These are phyloP conservation scores for Drosophila vallismaia DNA, from an alignment of 2,888 invertebrate genomes.

Conservation along the genomic window DNA sequence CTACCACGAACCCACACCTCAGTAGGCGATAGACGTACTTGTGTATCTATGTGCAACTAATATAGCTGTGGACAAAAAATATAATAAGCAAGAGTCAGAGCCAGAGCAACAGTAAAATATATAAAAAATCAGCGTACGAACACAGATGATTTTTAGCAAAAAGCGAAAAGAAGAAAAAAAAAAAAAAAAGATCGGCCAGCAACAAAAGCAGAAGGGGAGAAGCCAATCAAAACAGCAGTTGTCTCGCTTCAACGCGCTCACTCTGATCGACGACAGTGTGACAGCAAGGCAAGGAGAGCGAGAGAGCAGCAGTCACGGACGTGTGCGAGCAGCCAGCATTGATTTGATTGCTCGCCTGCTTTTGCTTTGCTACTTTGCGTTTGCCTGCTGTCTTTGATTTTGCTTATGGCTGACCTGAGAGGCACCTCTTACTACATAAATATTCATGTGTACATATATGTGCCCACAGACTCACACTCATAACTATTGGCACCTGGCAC, in stretches of 20 bases:
- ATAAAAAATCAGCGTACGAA: slow-evolving; percentile 69
- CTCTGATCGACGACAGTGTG: slow-evolving; percentile 43
- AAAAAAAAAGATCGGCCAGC: slow-evolving; percentile 69
- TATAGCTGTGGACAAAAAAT: slow-evolving; percentile 66
- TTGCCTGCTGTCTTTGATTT: slow-evolving; percentile 62
- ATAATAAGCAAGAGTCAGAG: slow-evolving; percentile 59
- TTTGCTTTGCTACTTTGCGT: slow-evolving; percentile 59
- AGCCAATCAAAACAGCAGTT: slow-evolving; percentile 77
- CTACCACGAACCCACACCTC: slow-evolving; percentile 29
- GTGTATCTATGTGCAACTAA: slow-evolving; percentile 65
- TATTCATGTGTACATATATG: slow-evolving; percentile 4
- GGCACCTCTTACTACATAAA: slow-evolving; percentile 48
- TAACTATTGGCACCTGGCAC: slow-evolving; percentile 68
- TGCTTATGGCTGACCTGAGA: slow-evolving; percentile 70
- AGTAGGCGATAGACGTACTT: slow-evolving; percentile 46
- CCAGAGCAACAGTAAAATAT: slow-evolving; percentile 41
- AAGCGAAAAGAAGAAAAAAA: slow-evolving; percentile 62
- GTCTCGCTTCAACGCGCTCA: slow-evolving; percentile 64
- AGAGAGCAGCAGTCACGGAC: slow-evolving; percentile 68
- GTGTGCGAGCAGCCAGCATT: slow-evolving; percentile 48
- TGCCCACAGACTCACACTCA: slow-evolving; percentile 36
- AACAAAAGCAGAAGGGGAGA: slow-evolving; percentile 53
- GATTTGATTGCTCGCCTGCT: slow-evolving; percentile 62
- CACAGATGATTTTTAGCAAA: slow-evolving; percentile 81
- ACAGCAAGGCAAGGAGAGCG: slow-evolving; percentile 33